A percentile compares a stretch with the other conserved stretches of the same genome.
Evolutionary conservation across 2,888 invertebrate species (phyloP).

Genomic region (Doris montereyensis): DNA sequence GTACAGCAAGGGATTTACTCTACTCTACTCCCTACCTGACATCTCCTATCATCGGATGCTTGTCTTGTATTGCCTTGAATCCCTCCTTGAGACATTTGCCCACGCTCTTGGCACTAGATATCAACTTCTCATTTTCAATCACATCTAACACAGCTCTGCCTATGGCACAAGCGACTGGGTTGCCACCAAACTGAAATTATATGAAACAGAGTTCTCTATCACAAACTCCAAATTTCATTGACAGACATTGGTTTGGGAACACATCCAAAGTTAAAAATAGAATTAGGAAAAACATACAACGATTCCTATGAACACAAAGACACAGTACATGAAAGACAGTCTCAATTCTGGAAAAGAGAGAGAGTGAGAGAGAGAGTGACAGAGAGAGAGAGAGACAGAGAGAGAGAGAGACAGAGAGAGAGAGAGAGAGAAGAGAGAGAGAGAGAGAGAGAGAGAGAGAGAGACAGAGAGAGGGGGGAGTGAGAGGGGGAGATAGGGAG

Average conservation of each 20-base stretch:
- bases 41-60: conserved; percentile 62
- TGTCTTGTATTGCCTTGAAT: conserved; percentile 53
- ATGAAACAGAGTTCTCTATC: no score
- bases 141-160: conserved; percentile 92
- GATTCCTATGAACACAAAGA: background rate
- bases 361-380: no score
- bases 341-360: no score
- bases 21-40: no score
- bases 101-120: conserved; percentile 60
- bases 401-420: no score
- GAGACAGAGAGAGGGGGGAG: background rate
- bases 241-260: background rate
- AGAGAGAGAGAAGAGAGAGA: background rate
- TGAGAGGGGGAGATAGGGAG: background rate
- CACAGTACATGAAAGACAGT: no score
- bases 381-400: no score
- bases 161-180: conserved; percentile 97
- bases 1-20: no score
- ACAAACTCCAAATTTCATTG: background rate
- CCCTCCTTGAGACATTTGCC: conserved; percentile 64
- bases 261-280: background rate
- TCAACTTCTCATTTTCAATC: conserved; percentile 68
- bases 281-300: background rate
- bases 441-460: background rate
- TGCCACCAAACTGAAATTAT: conserved; percentile 85